Percentiles rank a stretch among this genome's conserved stretches.
phyloP scores from a whole-genome alignment of 2,113 vertebrate genomes.

The Otus sunia region DNA sequence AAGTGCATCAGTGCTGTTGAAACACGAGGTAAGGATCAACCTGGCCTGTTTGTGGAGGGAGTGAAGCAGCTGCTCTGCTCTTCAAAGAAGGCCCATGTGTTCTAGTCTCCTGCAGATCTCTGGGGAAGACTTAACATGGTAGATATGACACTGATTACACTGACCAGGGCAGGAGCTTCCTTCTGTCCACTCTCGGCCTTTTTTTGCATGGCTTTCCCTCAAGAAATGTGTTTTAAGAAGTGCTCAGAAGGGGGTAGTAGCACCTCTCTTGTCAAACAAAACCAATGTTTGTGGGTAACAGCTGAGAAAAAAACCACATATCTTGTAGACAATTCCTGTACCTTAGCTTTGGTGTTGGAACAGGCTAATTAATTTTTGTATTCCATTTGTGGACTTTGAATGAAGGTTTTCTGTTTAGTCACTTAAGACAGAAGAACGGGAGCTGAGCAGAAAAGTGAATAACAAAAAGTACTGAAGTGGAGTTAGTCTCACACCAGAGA shows the following conservation, averaged over 20 bases:
- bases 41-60: not conserved
- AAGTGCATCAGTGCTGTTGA: conserved; percentile 92
- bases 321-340: not conserved
- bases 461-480: not conserved
- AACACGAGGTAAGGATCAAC: conserved; percentile 83
- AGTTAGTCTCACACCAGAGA: not conserved
- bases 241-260: not conserved
- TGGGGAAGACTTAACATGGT: not conserved
- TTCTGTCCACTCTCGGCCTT: not conserved
- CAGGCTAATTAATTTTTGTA: not conserved
- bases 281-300: not conserved
- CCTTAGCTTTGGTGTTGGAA: not conserved
- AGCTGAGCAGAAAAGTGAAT: not conserved
- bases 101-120: not conserved
- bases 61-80: not conserved
- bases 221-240: not conserved
- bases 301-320: not conserved
- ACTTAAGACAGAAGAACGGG: not conserved
- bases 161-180: not conserved
- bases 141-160: not conserved
- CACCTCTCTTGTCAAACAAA: not conserved
- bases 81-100: not conserved
- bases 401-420: not conserved
- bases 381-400: not conserved
- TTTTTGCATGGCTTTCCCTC: not conserved